Evolutionary conservation across 2,113 vertebrate genomes (phyloP).

Genomic region (Rafetus swinhoei): DNA sequence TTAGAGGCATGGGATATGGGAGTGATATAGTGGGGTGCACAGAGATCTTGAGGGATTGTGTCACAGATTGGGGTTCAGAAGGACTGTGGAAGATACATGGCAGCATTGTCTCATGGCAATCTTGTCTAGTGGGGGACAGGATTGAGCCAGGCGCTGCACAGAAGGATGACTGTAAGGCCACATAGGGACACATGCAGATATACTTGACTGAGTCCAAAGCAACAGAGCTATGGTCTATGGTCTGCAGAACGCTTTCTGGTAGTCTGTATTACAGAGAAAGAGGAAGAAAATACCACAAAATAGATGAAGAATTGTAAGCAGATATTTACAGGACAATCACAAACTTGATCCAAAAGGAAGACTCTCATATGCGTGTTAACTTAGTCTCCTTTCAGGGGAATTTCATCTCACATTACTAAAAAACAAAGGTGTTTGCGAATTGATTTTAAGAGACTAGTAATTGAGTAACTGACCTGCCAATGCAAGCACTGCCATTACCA

Average conservation of each 20-base stretch:
- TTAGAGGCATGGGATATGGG: too few species aligned
- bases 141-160: too few species aligned
- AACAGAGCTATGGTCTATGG: not conserved
- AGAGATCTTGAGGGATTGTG: too few species aligned
- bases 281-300: not conserved
- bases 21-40: too few species aligned
- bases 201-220: not conserved
- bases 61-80: too few species aligned
- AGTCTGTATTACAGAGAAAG: not conserved
- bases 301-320: not conserved
- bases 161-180: too few species aligned
- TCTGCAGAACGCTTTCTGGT: not conserved
- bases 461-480: not conserved
- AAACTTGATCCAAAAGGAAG: too few species aligned
- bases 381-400: not conserved
- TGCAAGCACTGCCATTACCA: not conserved
- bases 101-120: too few species aligned
- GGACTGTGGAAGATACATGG: too few species aligned
- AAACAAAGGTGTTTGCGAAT: fast-evolving
- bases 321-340: not conserved
- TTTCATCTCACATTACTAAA: not conserved
- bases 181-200: too few species aligned
- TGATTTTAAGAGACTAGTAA: not conserved
- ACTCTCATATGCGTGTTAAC: too few species aligned
- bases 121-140: too few species aligned